Evolutionary conservation across 2,113 vertebrate species (phyloP).

Genomic region (Willisornis vidua): DNA sequence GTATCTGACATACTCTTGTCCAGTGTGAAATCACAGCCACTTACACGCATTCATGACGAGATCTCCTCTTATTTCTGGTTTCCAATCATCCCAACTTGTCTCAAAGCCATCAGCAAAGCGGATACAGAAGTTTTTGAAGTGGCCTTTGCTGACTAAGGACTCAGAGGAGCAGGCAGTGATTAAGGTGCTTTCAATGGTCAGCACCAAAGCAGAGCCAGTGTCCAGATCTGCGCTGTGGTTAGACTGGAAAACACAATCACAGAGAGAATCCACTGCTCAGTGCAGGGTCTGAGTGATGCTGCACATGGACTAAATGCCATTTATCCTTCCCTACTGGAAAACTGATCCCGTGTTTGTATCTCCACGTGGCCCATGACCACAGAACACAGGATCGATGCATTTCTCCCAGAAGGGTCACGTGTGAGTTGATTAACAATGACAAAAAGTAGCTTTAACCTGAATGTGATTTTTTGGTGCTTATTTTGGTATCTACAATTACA

Average conservation of each 20-base stretch:
- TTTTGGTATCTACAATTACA: background rate
- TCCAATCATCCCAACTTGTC: conserved; percentile 99
- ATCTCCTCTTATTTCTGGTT: conserved; percentile 91
- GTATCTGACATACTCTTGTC: background rate
- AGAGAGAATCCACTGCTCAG: background rate
- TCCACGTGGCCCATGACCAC: background rate
- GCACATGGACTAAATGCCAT: background rate
- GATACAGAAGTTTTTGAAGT: conserved; percentile 99
- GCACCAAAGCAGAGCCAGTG: conserved; percentile 93
- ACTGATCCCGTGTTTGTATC: accelerated
- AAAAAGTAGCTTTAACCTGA: background rate
- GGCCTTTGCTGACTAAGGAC: conserved; percentile 97
- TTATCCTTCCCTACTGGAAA: background rate
- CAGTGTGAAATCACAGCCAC: conserved; percentile 40
- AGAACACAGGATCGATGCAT: background rate
- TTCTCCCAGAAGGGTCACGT: background rate
- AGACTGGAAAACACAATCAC: conserved; percentile 73
- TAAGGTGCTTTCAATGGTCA: conserved; percentile 97
- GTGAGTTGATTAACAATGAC: background rate
- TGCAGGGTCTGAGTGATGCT: background rate
- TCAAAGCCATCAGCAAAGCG: conserved; percentile 98
- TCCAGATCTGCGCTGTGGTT: conserved; percentile 94
- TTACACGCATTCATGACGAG: conserved; percentile 98
- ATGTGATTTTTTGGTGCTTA: background rate
- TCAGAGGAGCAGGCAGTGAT: conserved; percentile 99